Evolutionary conservation across 1,140 invertebrate genomes (phyloP).

Genomic region (Ceratina calcarata): DNA sequence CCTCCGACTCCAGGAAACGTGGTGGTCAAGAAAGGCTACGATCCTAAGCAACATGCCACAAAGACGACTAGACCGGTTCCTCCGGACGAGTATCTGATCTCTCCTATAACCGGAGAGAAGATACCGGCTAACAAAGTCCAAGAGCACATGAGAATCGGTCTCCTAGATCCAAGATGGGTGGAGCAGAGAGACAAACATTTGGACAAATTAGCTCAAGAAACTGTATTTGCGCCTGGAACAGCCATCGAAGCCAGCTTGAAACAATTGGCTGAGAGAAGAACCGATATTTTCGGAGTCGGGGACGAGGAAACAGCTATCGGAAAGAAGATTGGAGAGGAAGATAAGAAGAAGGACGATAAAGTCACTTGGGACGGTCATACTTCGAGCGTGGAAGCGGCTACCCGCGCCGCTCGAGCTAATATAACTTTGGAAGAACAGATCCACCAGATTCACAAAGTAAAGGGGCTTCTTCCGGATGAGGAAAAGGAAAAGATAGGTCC

Average conservation of each 20-base stretch:
- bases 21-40: conserved; percentile 96
- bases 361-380: conserved; percentile 99
- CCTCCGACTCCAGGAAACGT: conserved; percentile 96
- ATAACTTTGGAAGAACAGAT: conserved; percentile 98
- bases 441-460: conserved; percentile 97
- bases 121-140: conserved; percentile 98
- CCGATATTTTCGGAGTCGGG: conserved; percentile 99
- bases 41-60: conserved; percentile 91
- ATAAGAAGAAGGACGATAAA: conserved; percentile 91
- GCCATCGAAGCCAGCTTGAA: conserved; percentile 98
- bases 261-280: conserved; percentile 97
- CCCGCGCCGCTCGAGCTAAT: conserved; percentile 94
- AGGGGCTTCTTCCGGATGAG: conserved; percentile 95
- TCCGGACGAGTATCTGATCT: conserved; percentile 96
- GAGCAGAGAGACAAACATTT: conserved; percentile 96
- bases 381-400: conserved; percentile 94
- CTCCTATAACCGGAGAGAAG: conserved; percentile 98
- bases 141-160: conserved; percentile 98
- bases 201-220: conserved; percentile 92
- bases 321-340: conserved; percentile 99
- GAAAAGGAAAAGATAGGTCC: conserved; percentile 96
- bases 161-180: conserved; percentile 98
- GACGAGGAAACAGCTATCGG: conserved; percentile 99
- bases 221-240: conserved; percentile 92
- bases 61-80: conserved; percentile 82